Conservation (phyloP, 2,113 vertebrate genomes). For the Sterrhoptilus dennistouni region DNA sequence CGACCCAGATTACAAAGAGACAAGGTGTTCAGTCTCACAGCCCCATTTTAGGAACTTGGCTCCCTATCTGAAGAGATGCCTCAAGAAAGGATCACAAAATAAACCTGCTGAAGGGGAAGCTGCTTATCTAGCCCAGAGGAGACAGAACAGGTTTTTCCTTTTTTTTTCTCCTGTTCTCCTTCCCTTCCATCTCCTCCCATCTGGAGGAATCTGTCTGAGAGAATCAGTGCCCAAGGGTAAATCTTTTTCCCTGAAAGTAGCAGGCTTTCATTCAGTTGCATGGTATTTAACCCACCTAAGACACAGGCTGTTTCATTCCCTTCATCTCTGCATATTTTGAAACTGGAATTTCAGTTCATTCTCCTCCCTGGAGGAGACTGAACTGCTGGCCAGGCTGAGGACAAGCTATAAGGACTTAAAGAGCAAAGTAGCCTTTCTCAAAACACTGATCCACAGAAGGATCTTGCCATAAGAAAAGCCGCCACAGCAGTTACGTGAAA, state of each 20-base stretch:
- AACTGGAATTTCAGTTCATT: background rate
- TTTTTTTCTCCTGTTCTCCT: background rate
- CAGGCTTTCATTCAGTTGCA: background rate
- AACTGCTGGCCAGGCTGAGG: background rate
- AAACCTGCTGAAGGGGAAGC: background rate
- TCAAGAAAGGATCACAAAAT: slow-evolving; percentile 27
- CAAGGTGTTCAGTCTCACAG: background rate
- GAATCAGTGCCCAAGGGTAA: background rate
- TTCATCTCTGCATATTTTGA: background rate
- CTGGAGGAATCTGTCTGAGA: background rate
- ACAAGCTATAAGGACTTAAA: background rate
- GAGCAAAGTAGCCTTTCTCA: background rate
- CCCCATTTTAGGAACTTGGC: background rate
- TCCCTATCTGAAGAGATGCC: background rate
- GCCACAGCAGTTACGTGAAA: background rate
- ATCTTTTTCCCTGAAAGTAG: background rate
- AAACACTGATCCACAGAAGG: background rate
- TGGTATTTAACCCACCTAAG: background rate
- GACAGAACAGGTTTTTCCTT: slow-evolving; percentile 18
- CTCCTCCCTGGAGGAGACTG: background rate
- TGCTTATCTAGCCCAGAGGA: background rate
- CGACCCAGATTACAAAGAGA: slow-evolving; percentile 5
- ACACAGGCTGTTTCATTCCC: background rate
- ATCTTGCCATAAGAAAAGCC: background rate
- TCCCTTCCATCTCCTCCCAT: background rate